A percentile compares a stretch with the other conserved stretches of the same genome.
These are phyloP conservation scores for Petroica traversi DNA, from an alignment of 2,113 vertebrate genomes.

Conservation along the genomic window DNA sequence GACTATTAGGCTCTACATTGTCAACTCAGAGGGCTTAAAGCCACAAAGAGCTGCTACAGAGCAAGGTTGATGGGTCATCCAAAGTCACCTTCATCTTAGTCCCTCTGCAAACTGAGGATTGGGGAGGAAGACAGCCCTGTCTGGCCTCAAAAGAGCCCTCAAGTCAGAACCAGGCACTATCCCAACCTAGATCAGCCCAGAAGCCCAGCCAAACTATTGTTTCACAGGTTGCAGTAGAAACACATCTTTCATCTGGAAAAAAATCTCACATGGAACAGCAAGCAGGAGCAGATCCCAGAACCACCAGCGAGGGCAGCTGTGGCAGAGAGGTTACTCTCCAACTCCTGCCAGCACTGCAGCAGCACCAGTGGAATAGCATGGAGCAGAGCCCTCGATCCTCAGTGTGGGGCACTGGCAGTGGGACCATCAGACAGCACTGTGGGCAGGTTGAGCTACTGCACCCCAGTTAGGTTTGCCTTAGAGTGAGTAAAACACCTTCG, in stretches of 20 bases:
- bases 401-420: accelerated
- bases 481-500: not conserved
- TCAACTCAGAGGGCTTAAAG: not conserved
- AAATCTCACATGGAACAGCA: not conserved
- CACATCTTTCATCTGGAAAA: not conserved
- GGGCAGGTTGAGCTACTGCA: not conserved
- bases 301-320: accelerated
- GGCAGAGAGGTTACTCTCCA: not conserved
- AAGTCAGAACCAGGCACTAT: not conserved
- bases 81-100: not conserved
- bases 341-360: not conserved
- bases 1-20: not conserved
- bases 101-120: not conserved
- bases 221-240: not conserved
- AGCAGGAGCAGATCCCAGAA: not conserved
- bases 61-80: not conserved
- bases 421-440: accelerated
- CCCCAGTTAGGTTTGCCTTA: not conserved
- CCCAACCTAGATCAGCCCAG: not conserved
- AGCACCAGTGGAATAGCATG: not conserved
- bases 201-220: not conserved
- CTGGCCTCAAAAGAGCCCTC: not conserved
- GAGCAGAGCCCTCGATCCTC: not conserved
- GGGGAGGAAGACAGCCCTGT: not conserved
- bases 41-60: not conserved